These are phyloP conservation scores for Dicerorhinus sumatrensis DNA, from an alignment of 2,113 vertebrate species.

Conservation along the genomic window DNA sequence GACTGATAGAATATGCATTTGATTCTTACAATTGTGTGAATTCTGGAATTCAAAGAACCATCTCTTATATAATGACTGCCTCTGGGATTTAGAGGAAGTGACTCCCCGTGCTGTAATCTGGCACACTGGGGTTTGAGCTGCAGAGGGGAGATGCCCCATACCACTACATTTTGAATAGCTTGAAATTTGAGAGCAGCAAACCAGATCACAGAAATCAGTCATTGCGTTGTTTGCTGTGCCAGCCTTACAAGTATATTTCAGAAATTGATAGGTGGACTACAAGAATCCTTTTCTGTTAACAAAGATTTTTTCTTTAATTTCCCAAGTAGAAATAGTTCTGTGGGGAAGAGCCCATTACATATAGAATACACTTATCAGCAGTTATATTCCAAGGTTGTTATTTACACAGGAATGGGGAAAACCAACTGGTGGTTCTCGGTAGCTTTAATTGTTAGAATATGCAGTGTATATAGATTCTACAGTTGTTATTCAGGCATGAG, in stretches of 20 bases:
- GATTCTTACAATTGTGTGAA: slow-evolving; percentile 20
- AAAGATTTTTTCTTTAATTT: background rate
- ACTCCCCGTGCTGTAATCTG: background rate
- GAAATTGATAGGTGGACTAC: background rate
- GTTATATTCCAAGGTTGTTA: background rate
- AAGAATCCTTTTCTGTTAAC: background rate
- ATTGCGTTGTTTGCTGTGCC: background rate
- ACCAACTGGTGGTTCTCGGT: background rate
- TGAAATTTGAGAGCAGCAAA: slow-evolving; percentile 14
- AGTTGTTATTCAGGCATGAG: background rate
- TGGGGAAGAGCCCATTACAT: background rate
- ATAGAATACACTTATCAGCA: background rate
- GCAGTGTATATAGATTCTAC: background rate
- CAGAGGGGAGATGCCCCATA: background rate
- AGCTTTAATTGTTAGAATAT: background rate
- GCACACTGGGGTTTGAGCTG: background rate
- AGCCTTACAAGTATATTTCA: slow-evolving; percentile 43
- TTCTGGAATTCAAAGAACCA: slow-evolving; percentile 30
- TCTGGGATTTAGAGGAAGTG: background rate
- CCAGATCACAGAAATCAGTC: background rate
- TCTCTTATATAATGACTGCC: background rate
- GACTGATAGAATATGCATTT: slow-evolving; percentile 29
- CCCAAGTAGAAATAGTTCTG: background rate
- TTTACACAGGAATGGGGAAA: background rate
- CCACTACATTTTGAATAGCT: background rate